Conservation (phyloP, 2,888 invertebrate species). For the Drosophila nigricruria region DNA sequence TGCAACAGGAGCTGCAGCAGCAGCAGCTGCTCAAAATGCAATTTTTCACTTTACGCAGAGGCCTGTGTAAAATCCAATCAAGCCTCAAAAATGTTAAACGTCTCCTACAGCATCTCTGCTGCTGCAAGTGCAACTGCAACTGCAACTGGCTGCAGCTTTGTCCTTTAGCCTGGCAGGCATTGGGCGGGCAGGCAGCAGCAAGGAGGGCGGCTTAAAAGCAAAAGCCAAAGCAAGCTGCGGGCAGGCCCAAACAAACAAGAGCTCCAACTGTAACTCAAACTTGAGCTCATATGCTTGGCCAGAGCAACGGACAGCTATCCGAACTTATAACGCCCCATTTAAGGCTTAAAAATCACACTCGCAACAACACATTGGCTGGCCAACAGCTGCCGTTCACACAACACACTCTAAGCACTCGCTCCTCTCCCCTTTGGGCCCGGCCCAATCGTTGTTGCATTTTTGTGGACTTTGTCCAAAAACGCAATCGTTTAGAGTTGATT, state of each 20-base stretch:
- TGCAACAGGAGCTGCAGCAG: constrained; percentile 23
- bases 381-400: not conserved
- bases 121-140: constrained; percentile 14
- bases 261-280: constrained; percentile 13
- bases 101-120: constrained; percentile 51
- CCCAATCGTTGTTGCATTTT: not conserved
- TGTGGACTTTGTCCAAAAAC: not conserved
- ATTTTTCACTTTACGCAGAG: constrained; percentile 72
- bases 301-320: constrained; percentile 50
- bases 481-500: not conserved
- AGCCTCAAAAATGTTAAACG: constrained; percentile 82
- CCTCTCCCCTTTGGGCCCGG: too few relatives aligned
- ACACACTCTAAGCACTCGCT: constrained; percentile 15
- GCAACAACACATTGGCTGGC: not conserved
- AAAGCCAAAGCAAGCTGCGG: constrained; percentile 77
- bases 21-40: constrained; percentile 79
- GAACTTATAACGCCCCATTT: constrained; percentile 82
- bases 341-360: constrained; percentile 65
- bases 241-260: constrained; percentile 66
- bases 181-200: not conserved
- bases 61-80: constrained; percentile 77
- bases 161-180: not conserved
- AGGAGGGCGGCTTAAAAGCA: constrained; percentile 63
- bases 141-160: constrained; percentile 5
- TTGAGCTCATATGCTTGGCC: constrained; percentile 30